These are phyloP conservation scores for Pseudomyrmex cubaensis DNA, from an alignment of 1,140 invertebrate species.

Conservation along the genomic window DNA sequence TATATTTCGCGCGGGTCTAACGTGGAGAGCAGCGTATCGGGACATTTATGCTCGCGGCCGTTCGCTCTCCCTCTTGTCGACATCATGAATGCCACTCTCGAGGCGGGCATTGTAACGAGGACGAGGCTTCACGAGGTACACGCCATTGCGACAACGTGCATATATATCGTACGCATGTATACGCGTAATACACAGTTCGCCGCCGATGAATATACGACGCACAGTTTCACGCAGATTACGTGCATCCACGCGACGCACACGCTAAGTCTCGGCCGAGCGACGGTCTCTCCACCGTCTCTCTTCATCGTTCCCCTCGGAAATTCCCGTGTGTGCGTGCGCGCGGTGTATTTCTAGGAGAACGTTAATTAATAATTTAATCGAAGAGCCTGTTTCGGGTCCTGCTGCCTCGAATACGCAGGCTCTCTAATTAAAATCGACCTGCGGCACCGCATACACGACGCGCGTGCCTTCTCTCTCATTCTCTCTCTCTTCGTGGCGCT, in stretches of 20 bases:
- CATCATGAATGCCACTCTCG: neutral
- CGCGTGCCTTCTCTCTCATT: neutral
- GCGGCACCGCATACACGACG: neutral
- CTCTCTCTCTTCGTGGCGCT: neutral
- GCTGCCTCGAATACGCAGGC: conserved; percentile 59
- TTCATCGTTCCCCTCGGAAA: conserved; percentile 38
- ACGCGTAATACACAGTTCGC: neutral
- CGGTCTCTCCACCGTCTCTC: neutral
- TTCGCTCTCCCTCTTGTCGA: neutral
- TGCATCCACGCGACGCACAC: conserved; percentile 51
- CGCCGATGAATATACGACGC: no score
- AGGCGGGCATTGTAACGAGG: conserved; percentile 9
- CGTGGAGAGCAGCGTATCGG: neutral
- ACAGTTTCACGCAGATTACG: conserved; percentile 39
- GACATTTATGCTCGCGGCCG: neutral
- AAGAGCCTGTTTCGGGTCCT: conserved; percentile 80
- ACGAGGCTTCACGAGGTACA: neutral
- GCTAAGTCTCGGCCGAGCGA: conserved; percentile 32
- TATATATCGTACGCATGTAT: neutral
- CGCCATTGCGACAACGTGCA: neutral
- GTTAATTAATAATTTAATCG: conserved; percentile 85
- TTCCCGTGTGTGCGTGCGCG: conserved; percentile 52
- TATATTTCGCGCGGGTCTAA: conserved; percentile 5
- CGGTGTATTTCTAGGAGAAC: conserved; percentile 81
- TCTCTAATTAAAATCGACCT: conserved; percentile 80